Conservation (phyloP, 2,888 invertebrate genomes). For the Campopleginae sp. region DNA sequence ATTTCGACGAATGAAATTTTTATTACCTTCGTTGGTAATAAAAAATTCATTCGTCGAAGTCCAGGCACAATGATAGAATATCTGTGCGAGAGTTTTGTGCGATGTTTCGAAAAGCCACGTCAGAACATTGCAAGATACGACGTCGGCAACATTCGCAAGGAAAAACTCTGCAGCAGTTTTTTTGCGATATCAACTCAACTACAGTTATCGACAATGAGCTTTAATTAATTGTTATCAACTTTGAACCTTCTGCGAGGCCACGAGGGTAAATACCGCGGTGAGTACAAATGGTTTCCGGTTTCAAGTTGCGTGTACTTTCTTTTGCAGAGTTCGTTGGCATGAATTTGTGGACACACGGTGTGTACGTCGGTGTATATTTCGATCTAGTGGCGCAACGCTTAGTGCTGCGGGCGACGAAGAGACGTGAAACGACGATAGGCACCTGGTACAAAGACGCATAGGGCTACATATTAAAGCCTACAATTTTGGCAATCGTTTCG, state of each 20-base stretch:
- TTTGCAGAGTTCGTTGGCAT: no score
- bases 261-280: no score
- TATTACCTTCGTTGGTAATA: no score
- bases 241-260: no score
- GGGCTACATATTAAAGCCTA: slow-evolving; percentile 57
- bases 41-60: background rate
- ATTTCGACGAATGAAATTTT: no score
- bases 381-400: slow-evolving; percentile 27
- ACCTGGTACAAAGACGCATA: slow-evolving; percentile 40
- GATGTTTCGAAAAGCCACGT: background rate
- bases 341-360: background rate
- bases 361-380: background rate
- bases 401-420: slow-evolving; percentile 52
- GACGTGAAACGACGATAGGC: slow-evolving; percentile 25
- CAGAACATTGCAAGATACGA: background rate
- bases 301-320: background rate
- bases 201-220: background rate
- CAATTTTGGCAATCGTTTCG: slow-evolving; percentile 60
- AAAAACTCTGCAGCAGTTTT: background rate
- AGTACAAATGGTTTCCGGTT: background rate
- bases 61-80: background rate
- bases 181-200: background rate
- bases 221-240: background rate
- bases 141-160: background rate
- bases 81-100: background rate